Evolutionary conservation across 2,113 vertebrate genomes (phyloP), one percentile per base, ranked within the genome.

Genomic region (Mohoua ochrocephala): DNA sequence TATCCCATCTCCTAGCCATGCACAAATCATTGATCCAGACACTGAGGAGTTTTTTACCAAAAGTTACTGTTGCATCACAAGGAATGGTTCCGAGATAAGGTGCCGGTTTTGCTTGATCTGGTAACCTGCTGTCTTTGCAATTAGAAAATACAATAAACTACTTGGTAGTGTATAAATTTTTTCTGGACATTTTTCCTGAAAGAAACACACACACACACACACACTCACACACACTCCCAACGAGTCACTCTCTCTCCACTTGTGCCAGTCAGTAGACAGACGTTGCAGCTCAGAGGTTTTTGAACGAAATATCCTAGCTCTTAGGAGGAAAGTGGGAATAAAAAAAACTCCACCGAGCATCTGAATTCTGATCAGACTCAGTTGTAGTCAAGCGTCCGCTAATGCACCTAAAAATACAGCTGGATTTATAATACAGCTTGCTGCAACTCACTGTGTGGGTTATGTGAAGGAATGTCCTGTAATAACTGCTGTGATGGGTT

Each of bases 361-460:
- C 68, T 86, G 89, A 96, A 77, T 79, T 75, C 52, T 81, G 85
- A 95, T 60, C 47, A 67, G 83, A 41, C 59, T 90, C 88, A 81
- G 44, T 1, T 94, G 88, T 57, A 95, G 80, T 87, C 95, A 92
- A 88, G 95, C 89, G 31, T 86, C 79, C 13, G 42, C 67, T 94
- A 90, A 96, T 83, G 84, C 50, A 94, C 95, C 83, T 92, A 96
- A 96, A 97, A 97, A 96, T 87, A 93, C 96, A 97, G 94, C 91
- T 96, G 96, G 93, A 53, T 89, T 91, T 81, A 92, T 93, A 94
- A 89, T 83, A 35, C 86, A 84, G 57, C 74, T 71, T 2, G 28
- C 76, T 93, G 92, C 91, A 92, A 81, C 81, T 95, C 88, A 61
- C 76, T 93, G 84, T 69, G 61, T 82, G 84, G 88, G 95, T 94